These are phyloP conservation scores for Struthio camelus DNA, from an alignment of 2,113 vertebrate genomes.

Conservation along the genomic window DNA sequence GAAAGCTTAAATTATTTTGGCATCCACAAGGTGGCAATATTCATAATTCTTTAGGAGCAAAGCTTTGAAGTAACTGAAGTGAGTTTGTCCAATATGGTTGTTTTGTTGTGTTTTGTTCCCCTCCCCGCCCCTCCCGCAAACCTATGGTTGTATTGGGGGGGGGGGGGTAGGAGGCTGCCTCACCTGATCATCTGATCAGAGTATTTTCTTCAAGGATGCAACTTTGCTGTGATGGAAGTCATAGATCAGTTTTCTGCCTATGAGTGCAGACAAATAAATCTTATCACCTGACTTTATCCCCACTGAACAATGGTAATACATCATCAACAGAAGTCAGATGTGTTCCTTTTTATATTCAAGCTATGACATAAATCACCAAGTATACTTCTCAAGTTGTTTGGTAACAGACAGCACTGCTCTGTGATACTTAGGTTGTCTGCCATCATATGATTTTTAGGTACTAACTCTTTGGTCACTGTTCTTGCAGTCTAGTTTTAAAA, in stretches of 20 bases:
- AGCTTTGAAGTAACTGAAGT: neutral
- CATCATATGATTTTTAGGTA: neutral
- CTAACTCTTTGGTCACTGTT: neutral
- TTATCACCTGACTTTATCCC: neutral
- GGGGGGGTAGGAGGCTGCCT: no score
- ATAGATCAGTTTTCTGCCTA: neutral
- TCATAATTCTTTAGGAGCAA: neutral
- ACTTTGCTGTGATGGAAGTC: neutral
- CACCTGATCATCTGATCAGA: neutral
- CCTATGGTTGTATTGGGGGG: neutral
- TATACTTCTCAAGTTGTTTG: neutral
- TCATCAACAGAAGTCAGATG: neutral
- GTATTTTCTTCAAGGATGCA: neutral
- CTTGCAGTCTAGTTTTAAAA: neutral
- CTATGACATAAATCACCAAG: neutral
- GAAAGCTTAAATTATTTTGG: neutral
- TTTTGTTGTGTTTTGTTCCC: no score
- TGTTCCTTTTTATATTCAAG: neutral
- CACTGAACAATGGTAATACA: neutral
- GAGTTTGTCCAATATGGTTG: rapidly evolving
- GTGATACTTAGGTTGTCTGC: neutral
- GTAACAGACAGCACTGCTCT: neutral
- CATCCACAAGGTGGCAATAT: neutral
- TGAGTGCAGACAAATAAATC: neutral
- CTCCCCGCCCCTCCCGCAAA: no score